phyloP scores from a whole-genome alignment of 2,113 vertebrate genomes.

The Rhadina sibilatrix region DNA sequence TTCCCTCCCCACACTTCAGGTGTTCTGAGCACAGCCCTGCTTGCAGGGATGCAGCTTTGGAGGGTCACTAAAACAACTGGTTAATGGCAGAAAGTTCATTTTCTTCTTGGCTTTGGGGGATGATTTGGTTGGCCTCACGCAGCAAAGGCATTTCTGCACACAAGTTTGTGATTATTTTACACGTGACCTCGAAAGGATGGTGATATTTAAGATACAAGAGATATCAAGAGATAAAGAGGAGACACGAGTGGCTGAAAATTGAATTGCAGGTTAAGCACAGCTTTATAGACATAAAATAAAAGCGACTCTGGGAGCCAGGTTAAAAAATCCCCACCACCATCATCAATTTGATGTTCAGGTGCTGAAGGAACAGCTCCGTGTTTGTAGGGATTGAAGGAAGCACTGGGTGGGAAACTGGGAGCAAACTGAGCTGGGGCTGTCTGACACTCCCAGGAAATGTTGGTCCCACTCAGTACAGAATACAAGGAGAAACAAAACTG shows the following conservation, averaged over 20 bases:
- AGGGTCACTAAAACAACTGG: background rate
- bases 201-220: background rate
- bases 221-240: background rate
- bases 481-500: background rate
- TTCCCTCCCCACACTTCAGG: background rate
- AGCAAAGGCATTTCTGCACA: background rate
- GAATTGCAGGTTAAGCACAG: background rate
- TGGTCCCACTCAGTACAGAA: background rate
- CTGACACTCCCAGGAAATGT: background rate
- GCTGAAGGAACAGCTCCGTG: background rate
- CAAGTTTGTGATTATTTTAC: background rate
- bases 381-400: background rate
- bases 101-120: background rate
- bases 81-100: background rate
- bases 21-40: background rate
- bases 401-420: background rate
- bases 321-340: background rate
- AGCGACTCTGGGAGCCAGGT: background rate
- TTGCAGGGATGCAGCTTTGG: background rate
- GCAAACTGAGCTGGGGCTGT: background rate
- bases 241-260: background rate
- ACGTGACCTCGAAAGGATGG: background rate
- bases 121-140: accelerated
- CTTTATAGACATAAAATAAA: background rate
- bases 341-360: background rate